Evolutionary conservation across 2,113 vertebrate species (phyloP), one percentile per base, ranked within the genome.

Genomic region (Benitochromis conjunctus): DNA sequence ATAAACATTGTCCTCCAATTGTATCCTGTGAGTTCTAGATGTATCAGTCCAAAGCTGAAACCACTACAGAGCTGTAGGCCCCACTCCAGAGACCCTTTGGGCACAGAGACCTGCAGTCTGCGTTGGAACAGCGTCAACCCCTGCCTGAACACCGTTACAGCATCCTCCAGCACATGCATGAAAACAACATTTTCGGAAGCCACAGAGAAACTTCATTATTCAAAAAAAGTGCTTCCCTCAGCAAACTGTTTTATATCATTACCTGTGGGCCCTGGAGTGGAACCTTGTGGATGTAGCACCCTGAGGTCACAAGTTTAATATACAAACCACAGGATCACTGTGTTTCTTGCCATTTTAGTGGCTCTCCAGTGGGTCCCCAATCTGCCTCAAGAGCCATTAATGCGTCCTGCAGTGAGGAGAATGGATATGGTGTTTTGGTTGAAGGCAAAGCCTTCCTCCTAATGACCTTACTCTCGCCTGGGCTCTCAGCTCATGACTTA

Each of bases 311-410:
- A 34, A 55, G 89, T 92, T 90, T 90, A 93, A 94, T 89, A 88
- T 74, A 86, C 85, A 48, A 89, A 86, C 89, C 57, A 18, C 78
- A 56, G 86, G n/a, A 86, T 82, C 69, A 18, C 4, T 46, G 81
- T 74, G 80, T 81, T 82, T 66, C 62, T 84, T 82, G 53, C 86
- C 89, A 41, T 87, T 87, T 80, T 85, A 93, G 92, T 51, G 58
- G 86, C 85, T 66, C 74, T n/a, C 69, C 83, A 18, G 62, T 8
- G 56, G 85, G 26, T 81, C 89, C 81, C 77, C 80, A 18, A 13
- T 84, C 82, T 76, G 34, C 89, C 89, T 74, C 83, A 62, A 90
- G 64, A 41, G 78, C 90, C 86, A 92, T 95, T 94, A 94, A 87
- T 7, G 64, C 83, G 82, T 91, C 83, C 87, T 81, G 87, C 5